A percentile compares a stretch with the other conserved stretches of the same genome.
These are phyloP conservation scores for Lithophane socia DNA, from an alignment of 2,888 invertebrate species.

Conservation along the genomic window DNA sequence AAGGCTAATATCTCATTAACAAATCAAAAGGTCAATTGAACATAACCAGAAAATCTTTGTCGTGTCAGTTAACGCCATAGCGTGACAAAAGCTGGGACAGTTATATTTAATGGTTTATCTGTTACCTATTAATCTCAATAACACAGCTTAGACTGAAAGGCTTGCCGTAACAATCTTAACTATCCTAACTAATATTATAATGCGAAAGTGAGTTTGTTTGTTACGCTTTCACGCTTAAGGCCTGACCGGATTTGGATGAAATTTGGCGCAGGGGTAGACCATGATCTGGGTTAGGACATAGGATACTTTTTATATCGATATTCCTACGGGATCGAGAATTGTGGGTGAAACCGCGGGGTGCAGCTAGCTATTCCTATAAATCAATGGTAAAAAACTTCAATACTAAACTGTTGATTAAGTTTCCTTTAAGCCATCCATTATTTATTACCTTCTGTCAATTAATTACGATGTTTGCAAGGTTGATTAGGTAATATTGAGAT, in stretches of 20 bases:
- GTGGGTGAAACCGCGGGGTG: no score
- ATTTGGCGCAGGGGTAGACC: no score
- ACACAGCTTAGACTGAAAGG: slow-evolving; percentile 35
- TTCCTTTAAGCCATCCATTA: slow-evolving; percentile 40
- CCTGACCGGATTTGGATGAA: no score
- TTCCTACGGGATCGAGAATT: no score
- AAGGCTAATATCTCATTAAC: slow-evolving; percentile 64
- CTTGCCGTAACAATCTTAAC: slow-evolving; percentile 12
- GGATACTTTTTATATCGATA: no score
- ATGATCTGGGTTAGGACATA: no score
- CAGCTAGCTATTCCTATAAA: slow-evolving; percentile 4
- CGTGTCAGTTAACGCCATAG: slow-evolving; percentile 44
- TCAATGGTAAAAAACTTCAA: slow-evolving; percentile 29
- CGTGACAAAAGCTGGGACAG: slow-evolving; percentile 46
- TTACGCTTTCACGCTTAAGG: no score
- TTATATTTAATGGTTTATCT: slow-evolving; percentile 36
- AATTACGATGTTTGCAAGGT: slow-evolving; percentile 37
- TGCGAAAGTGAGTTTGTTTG: no score
- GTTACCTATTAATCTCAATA: slow-evolving; percentile 48
- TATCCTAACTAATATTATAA: no score
- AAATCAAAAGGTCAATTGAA: slow-evolving; percentile 56
- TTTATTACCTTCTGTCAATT: slow-evolving; percentile 28
- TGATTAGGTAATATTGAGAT: slow-evolving; percentile 15
- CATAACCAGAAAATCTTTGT: slow-evolving; percentile 37
- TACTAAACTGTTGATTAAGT: slow-evolving; percentile 30